phyloP scores from a whole-genome alignment of 2,797 vertebrate species.

The Potorous gilbertii region DNA sequence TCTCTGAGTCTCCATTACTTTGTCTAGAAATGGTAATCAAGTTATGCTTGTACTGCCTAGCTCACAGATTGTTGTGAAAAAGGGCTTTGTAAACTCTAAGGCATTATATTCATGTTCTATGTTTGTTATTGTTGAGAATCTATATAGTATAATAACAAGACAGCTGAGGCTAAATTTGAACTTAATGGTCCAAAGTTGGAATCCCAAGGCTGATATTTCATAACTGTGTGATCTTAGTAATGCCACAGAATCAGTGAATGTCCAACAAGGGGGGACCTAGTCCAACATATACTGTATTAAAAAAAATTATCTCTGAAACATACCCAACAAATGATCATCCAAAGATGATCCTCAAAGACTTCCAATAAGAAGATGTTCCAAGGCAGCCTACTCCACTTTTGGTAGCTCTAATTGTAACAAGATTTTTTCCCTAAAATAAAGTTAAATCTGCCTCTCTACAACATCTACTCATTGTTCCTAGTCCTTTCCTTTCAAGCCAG shows the following conservation, averaged over 20 bases:
- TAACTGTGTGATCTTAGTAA: neutral
- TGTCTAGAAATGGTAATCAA: neutral
- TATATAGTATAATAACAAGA: neutral
- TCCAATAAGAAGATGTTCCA: neutral
- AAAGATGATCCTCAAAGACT: neutral
- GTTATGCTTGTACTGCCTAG: neutral
- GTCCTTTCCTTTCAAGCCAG: neutral
- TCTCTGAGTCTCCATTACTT: neutral
- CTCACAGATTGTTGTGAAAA: neutral
- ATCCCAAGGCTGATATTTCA: neutral
- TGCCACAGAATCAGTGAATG: neutral
- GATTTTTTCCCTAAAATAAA: neutral
- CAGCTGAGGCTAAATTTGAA: neutral
- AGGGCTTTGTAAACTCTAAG: neutral
- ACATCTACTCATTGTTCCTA: neutral
- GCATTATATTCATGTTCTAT: neutral
- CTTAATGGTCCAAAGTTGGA: neutral
- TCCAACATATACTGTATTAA: neutral
- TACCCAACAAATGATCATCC: neutral
- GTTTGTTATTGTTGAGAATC: neutral
- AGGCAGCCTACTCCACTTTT: neutral
- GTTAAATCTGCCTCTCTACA: neutral
- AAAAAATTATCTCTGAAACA: neutral
- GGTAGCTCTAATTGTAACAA: neutral
- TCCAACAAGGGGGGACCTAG: neutral